Conservation (phyloP, 2,113 vertebrate species). For the Pluvialis apricaria region DNA sequence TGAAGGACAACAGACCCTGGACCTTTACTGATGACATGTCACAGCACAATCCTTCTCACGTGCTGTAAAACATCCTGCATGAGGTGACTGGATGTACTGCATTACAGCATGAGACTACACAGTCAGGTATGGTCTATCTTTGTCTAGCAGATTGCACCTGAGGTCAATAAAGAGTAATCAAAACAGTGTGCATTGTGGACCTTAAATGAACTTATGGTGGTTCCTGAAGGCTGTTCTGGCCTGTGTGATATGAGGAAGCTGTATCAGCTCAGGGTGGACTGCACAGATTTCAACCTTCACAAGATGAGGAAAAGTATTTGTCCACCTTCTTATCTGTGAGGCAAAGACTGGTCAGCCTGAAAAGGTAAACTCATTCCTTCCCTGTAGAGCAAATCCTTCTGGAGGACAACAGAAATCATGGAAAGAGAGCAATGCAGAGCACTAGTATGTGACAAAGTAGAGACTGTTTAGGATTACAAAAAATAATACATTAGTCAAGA, state of each 20-base stretch:
- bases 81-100: background rate
- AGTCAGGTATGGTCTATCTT: background rate
- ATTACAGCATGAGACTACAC: background rate
- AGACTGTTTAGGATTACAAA: background rate
- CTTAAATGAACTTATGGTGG: background rate
- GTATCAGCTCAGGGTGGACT: background rate
- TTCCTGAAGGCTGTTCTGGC: background rate
- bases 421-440: background rate
- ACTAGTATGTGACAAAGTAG: background rate
- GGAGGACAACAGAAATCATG: background rate
- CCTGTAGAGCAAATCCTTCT: background rate
- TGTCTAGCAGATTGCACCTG: accelerated
- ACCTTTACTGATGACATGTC: background rate
- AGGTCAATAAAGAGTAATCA: background rate
- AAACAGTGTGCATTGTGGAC: background rate
- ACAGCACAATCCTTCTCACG: background rate
- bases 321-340: background rate
- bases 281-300: background rate
- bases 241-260: background rate
- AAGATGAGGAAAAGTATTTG: background rate
- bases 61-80: background rate
- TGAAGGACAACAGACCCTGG: background rate
- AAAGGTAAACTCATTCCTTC: background rate
- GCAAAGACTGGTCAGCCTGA: background rate
- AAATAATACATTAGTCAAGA: background rate